phyloP scores from a whole-genome alignment of 2,113 vertebrate species.

The Microtus oregoni region DNA sequence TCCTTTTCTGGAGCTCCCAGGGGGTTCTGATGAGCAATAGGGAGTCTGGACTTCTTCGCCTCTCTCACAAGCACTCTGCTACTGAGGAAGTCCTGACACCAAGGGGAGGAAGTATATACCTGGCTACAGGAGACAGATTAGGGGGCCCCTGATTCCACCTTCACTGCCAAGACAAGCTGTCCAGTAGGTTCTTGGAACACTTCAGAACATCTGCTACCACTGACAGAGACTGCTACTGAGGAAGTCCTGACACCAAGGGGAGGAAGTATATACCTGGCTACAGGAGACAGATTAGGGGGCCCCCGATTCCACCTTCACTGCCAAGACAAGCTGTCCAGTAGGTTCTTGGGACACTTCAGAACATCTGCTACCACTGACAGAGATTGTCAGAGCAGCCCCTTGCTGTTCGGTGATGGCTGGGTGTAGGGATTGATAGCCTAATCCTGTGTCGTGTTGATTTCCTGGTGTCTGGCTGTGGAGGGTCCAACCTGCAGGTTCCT shows the following conservation, averaged over 20 bases:
- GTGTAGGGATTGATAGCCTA: neutral
- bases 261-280: too few relatives aligned
- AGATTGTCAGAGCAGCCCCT: neutral
- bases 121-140: too few relatives aligned
- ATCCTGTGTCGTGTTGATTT: neutral
- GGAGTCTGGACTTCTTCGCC: neutral
- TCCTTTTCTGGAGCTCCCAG: neutral
- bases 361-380: neutral
- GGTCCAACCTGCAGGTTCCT: neutral
- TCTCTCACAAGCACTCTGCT: neutral
- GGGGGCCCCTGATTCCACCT: neutral
- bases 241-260: too few relatives aligned
- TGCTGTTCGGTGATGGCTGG: neutral
- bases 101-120: neutral
- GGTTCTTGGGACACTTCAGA: neutral
- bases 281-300: neutral
- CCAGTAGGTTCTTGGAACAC: neutral
- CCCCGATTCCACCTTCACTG: neutral
- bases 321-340: neutral
- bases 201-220: neutral
- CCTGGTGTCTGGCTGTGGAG: neutral
- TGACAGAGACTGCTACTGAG: too few relatives aligned
- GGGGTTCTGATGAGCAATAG: neutral
- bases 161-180: neutral
- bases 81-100: neutral